Base-by-base conservation (phyloP, 2,797 vertebrate species). In the Sebastes steindachneri region DNA sequence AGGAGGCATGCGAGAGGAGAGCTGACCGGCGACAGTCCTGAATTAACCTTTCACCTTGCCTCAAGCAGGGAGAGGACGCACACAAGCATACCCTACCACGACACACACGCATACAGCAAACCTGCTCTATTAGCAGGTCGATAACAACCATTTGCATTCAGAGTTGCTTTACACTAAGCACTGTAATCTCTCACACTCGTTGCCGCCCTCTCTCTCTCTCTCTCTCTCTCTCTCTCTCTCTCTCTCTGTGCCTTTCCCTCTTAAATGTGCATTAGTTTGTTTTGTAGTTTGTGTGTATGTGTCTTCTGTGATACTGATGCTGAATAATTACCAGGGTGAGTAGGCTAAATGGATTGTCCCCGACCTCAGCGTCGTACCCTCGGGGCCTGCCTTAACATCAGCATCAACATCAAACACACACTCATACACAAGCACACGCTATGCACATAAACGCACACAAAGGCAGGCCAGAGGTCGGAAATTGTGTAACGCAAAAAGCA, bases 241-340 rank as follows among this genome's bases (percentile, higher is more conserved):
- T 51, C 17, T 51, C 8, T 51, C 48, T 51, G 4, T 64, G 45
- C 60, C 53, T 23, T 55, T 41, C n/a, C 57, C 59, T 76, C 73
- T 69, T 74, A 35, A 80, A 53, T 73, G 80, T 83, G 73, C 77
- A 75, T 88, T 79, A 73, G 71, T 75, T 80, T 81, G 76, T 83
- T 78, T 73, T 58, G 75, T 29, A 62, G 80, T 80, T 33, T 84
- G 80, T 84, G 86, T 87, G 53, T 83, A 14, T 77, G 79, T 70
- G 75, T 75, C 75, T 75, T 75, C 75, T 59, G 67, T 86, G 87
- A 87, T 84, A 83, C 84, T 87, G 85, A 89, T 82, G 84, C 86
- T 88, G 85, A 90, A 89, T 93, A 94, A 93, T 91, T 90, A 92
- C 83, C 75, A 77, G 86, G 80, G 84, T 90, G 87, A 89, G 78